Base-by-base conservation (phyloP, 2,888 invertebrate species). In the Heteromurus nitidus region DNA sequence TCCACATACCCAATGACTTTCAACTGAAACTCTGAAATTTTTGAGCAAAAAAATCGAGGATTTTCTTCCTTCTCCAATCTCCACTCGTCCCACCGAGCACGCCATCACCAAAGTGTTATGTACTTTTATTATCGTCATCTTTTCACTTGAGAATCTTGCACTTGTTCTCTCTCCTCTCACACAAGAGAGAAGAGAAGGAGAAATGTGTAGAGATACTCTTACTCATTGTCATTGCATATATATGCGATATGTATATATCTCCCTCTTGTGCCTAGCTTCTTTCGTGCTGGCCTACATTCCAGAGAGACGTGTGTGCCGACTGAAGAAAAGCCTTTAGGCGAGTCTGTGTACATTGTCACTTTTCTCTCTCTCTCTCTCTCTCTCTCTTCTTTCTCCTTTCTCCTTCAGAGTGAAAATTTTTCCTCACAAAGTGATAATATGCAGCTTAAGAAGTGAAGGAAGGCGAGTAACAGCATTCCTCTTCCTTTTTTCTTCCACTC, bases 401-500 rank as follows among this genome's bases (percentile, higher is more conserved):
- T n/a, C n/a, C n/a, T n/a, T n/a, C n/a, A n/a, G n/a, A n/a, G n/a
- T n/a, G n/a, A n/a, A n/a, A n/a, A n/a, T n/a, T n/a, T n/a, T n/a
- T n/a, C n/a, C 31, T 60, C 60, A 60, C 64, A 22, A 64, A 64
- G 64, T 42, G 64, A 64, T 42, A 64, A 64, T 42, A 64, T 64
- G 44, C 64, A 64, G 64, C 22, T 64, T 64, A 64, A 24, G 28
- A 58, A 58, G 26, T 58, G 58, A 24, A 58, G 28, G 11, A 28
- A 28, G 36, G 36, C n/a, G n/a, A n/a, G n/a, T n/a, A 62, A 18
- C n/a, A 76, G 68, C 58, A 76, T 68, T 68, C 68, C 67, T 55
- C 44, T 36, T 75, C 75, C 58, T 68, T 68, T 68, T 60, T 58
- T 55, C 44, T 36, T 75, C 75, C 76, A 76, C 44, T 69, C 58